phyloP scores from a whole-genome alignment of 2,888 invertebrate genomes.

The Lasioglossum oenotherae region DNA sequence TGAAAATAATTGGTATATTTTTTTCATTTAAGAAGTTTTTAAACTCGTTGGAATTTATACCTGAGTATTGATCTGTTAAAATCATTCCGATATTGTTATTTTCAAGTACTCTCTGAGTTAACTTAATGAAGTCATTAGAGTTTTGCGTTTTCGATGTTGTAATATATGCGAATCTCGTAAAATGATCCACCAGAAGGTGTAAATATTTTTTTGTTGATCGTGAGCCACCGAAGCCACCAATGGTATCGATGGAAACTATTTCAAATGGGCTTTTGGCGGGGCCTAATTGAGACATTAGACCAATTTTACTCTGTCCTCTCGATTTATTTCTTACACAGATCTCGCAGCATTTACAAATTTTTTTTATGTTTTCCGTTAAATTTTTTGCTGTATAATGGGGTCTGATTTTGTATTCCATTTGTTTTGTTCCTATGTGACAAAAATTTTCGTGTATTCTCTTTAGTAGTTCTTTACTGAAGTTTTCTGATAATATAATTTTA shows the following conservation, averaged over 20 bases:
- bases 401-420: slow-evolving; percentile 16
- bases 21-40: not conserved
- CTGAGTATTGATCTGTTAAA: slow-evolving; percentile 10
- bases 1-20: slow-evolving; percentile 24
- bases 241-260: slow-evolving; percentile 66
- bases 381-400: slow-evolving; percentile 6
- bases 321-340: not conserved
- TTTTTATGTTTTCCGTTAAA: slow-evolving; percentile 2
- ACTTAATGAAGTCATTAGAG: slow-evolving; percentile 51
- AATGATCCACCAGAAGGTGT: slow-evolving; percentile 16
- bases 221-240: slow-evolving; percentile 58
- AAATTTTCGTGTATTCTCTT: slow-evolving; percentile 4
- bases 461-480: slow-evolving; percentile 10
- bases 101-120: slow-evolving; percentile 42
- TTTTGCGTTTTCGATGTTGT: slow-evolving; percentile 44
- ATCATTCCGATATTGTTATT: slow-evolving; percentile 56
- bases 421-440: slow-evolving; percentile 5
- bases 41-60: slow-evolving; percentile 30
- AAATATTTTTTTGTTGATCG: slow-evolving; percentile 61
- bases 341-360: not conserved
- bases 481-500: not conserved
- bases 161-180: not conserved
- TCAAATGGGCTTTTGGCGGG: slow-evolving; percentile 57
- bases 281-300: slow-evolving; percentile 55
- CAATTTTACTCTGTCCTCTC: not conserved